Conservation (phyloP, 2,797 vertebrate genomes). For the Propithecus perrieri region DNA sequence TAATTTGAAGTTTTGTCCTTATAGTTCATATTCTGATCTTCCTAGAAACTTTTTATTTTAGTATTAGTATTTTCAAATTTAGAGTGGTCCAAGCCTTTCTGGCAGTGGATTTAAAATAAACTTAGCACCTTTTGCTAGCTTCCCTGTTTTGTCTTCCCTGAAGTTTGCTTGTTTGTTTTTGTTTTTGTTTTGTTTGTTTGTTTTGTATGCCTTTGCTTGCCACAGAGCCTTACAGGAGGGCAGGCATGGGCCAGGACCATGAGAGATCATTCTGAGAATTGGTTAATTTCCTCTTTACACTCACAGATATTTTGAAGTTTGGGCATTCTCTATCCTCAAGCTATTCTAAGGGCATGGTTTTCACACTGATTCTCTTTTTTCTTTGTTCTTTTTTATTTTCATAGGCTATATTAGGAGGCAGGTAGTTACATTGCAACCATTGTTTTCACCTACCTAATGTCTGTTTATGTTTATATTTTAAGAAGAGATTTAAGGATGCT, state of each 20-base stretch:
- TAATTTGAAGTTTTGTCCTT: slow-evolving; percentile 3
- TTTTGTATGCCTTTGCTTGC: not conserved
- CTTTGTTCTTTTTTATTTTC: not conserved
- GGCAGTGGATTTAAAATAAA: slow-evolving; percentile 4
- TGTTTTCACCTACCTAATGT: not conserved
- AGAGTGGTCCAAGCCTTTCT: not conserved
- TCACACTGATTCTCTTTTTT: not conserved
- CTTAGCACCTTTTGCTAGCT: not conserved
- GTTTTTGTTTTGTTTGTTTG: not conserved
- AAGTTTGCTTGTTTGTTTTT: not conserved
- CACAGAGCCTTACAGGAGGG: not conserved
- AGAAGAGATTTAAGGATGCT: not conserved
- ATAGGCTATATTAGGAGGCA: not conserved
- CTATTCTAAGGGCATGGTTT: not conserved
- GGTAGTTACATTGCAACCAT: not conserved
- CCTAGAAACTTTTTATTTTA: not conserved
- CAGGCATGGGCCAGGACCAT: not conserved
- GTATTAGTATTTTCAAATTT: not conserved
- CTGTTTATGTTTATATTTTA: slow-evolving; percentile 10
- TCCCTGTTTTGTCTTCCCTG: not conserved
- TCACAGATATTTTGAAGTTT: not conserved
- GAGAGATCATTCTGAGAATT: not conserved
- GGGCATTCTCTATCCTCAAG: not conserved
- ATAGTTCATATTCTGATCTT: not conserved
- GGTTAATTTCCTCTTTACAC: not conserved